Percentiles rank a stretch among this genome's conserved stretches.
These are phyloP conservation scores for Nephrotoma flavescens DNA, from an alignment of 2,888 invertebrate genomes.

Conservation along the genomic window DNA sequence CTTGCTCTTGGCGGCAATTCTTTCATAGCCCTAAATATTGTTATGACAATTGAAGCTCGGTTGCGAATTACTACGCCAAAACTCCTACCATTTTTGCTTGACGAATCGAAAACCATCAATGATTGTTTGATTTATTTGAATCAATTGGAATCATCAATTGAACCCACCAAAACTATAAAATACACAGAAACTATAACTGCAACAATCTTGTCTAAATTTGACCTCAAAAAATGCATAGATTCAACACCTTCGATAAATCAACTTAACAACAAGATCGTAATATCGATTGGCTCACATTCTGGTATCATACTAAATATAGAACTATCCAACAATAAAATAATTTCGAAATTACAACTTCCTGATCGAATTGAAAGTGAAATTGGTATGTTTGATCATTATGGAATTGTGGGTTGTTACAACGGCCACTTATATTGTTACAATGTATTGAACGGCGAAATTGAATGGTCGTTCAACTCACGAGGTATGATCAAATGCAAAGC, in stretches of 20 bases:
- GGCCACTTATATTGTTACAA: constrained; percentile 51
- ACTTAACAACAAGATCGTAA: constrained; percentile 23
- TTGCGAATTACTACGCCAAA: constrained; percentile 33
- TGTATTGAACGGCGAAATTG: constrained; percentile 35
- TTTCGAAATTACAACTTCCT: constrained; percentile 38
- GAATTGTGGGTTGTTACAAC: constrained; percentile 66
- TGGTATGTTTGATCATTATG: constrained; percentile 33
- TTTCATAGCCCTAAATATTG: constrained; percentile 47
- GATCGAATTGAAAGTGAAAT: constrained; percentile 61
- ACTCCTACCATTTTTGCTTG: constrained; percentile 40
- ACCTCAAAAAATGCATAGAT: constrained; percentile 71
- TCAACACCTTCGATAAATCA: constrained; percentile 49
- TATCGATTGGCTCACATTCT: constrained; percentile 59
- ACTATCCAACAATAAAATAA: constrained; percentile 35
- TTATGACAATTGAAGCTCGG: constrained; percentile 37
- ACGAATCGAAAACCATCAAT: constrained; percentile 31
- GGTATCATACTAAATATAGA: constrained; percentile 48
- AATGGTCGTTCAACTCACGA: constrained; percentile 42
- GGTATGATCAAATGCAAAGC: constrained; percentile 29
- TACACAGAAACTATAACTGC: neutral
- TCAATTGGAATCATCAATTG: neutral
- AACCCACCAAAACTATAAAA: neutral
- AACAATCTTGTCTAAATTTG: constrained; percentile 25
- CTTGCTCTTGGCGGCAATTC: constrained; percentile 55
- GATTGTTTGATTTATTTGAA: constrained; percentile 5